These are phyloP conservation scores for Notiomystis cincta DNA, from an alignment of 2,113 vertebrate species.

Conservation along the genomic window DNA sequence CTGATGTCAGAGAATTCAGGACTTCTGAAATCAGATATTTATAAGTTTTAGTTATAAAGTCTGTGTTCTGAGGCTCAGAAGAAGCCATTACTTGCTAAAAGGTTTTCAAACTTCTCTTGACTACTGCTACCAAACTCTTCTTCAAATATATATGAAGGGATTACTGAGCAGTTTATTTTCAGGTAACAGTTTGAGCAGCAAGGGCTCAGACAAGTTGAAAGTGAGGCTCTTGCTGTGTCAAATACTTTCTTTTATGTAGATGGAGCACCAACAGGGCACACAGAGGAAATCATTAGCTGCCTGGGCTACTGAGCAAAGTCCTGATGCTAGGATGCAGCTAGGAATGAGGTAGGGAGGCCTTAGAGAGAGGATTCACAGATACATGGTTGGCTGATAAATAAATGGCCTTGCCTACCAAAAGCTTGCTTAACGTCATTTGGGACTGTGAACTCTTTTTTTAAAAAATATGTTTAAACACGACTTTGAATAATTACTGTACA, in stretches of 20 bases:
- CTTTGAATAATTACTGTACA: neutral
- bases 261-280: neutral
- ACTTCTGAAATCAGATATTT: neutral
- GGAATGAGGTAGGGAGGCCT: neutral
- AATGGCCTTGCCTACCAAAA: neutral
- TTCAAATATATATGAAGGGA: neutral
- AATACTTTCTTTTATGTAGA: conserved; percentile 13
- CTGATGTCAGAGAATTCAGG: neutral
- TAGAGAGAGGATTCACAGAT: neutral
- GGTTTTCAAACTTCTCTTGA: conserved; percentile 3
- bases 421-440: neutral
- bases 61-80: neutral
- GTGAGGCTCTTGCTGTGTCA: conserved; percentile 10
- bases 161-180: conserved; percentile 3
- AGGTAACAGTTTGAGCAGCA: neutral
- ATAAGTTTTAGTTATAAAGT: neutral
- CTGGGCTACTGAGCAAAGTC: neutral
- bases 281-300: conserved; percentile 15
- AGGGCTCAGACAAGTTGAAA: conserved; percentile 18
- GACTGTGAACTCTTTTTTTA: neutral
- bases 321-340: neutral
- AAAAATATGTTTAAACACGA: neutral
- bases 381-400: neutral
- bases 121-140: conserved; percentile 9
- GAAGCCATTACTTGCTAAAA: conserved; percentile 9